phyloP scores from a whole-genome alignment of 2,888 invertebrate genomes.

The Torymus texanus region DNA sequence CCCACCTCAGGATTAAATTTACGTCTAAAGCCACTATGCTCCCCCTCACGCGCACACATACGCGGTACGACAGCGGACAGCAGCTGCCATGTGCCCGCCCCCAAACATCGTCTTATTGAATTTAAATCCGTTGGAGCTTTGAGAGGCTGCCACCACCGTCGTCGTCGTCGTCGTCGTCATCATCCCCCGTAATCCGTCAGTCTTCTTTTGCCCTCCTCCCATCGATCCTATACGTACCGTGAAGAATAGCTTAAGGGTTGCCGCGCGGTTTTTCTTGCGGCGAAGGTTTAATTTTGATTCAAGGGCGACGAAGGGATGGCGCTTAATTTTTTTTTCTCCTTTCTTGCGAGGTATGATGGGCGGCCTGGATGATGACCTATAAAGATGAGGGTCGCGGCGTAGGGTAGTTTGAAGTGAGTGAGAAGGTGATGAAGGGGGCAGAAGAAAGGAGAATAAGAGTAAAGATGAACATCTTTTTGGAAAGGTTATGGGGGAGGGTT shows the following conservation, averaged over 20 bases:
- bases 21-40: not conserved
- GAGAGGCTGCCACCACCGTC: not conserved
- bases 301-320: conserved; percentile 3
- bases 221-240: not conserved
- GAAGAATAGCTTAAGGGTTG: conserved; percentile 24
- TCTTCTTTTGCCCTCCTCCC: conserved; percentile 4
- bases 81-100: too few species aligned
- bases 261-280: not conserved
- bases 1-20: not conserved
- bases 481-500: too few species aligned
- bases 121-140: conserved; percentile 35
- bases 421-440: too few species aligned
- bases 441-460: too few species aligned
- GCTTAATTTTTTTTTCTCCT: too few species aligned
- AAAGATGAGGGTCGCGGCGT: too few species aligned
- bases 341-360: too few species aligned
- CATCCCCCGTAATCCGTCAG: conserved; percentile 26
- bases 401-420: too few species aligned
- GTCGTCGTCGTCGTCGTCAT: not conserved
- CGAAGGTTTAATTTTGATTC: conserved; percentile 30
- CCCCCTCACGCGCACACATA: not conserved
- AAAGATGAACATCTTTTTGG: too few species aligned
- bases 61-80: not conserved
- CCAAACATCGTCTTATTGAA: conserved; percentile 39
- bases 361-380: too few species aligned